Evolutionary conservation across 2,888 invertebrate species (phyloP).

Genomic region (Embidobia sp.): DNA sequence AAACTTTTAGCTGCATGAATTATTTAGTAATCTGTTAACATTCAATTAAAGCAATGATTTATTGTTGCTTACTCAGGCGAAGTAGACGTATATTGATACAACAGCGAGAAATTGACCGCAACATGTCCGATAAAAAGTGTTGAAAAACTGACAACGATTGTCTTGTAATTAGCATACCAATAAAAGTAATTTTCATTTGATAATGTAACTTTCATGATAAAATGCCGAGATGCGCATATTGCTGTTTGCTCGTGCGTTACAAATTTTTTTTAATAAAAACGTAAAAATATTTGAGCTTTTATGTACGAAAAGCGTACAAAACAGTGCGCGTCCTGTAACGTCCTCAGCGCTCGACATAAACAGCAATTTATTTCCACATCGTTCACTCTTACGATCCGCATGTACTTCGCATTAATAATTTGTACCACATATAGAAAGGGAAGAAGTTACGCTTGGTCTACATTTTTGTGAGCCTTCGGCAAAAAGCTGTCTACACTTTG

Average conservation of each 20-base stretch:
- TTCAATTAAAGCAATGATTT: constrained; percentile 2
- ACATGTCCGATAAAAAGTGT: background rate
- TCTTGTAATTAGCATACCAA: constrained; percentile 17
- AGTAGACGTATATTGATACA: no score
- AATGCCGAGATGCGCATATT: background rate
- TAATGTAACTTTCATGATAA: constrained; percentile 3
- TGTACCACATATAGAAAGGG: constrained; percentile 49
- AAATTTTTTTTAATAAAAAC: background rate
- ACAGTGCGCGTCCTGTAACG: constrained; percentile 7
- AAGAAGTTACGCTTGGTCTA: constrained; percentile 55
- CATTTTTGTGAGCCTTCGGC: constrained; percentile 58
- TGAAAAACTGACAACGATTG: background rate
- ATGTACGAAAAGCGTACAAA: background rate
- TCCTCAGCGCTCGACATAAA: constrained; percentile 26
- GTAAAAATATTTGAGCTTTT: constrained; percentile 4
- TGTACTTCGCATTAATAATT: constrained; percentile 53
- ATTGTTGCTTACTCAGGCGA: constrained; percentile 2
- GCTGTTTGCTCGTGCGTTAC: background rate
- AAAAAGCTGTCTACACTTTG: constrained; percentile 61
- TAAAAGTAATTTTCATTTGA: background rate
- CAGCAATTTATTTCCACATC: constrained; percentile 35
- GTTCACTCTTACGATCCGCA: constrained; percentile 37
- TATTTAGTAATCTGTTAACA: no score
- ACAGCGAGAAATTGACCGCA: no score
- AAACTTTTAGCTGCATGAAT: no score